A percentile compares a stretch with the other conserved stretches of the same genome.
These are phyloP conservation scores for Talpa occidentalis DNA, from an alignment of 2,113 vertebrate species.

Conservation along the genomic window DNA sequence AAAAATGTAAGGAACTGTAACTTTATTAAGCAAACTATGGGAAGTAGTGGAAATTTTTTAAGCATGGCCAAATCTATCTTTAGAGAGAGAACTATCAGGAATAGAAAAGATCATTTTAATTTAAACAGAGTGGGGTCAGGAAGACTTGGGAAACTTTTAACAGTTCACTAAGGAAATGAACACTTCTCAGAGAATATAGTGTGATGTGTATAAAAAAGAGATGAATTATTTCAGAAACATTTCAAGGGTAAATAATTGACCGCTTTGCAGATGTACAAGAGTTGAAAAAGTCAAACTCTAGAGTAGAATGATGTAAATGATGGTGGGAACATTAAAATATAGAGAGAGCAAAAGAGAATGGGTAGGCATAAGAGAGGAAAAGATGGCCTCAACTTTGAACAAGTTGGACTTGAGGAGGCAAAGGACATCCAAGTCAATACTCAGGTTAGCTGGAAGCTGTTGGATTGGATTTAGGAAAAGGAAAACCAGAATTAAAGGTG, in stretches of 20 bases:
- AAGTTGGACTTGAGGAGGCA: neutral
- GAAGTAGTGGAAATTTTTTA: neutral
- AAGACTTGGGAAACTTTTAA: neutral
- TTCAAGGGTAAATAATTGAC: neutral
- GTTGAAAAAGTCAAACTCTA: neutral
- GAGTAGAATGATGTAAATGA: neutral
- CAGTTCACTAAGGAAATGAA: neutral
- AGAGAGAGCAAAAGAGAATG: neutral
- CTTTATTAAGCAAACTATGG: conserved; percentile 7
- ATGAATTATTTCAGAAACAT: conserved; percentile 2
- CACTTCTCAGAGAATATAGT: neutral
- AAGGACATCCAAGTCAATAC: neutral
- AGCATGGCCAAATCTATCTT: neutral
- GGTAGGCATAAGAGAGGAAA: neutral
- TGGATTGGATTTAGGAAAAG: neutral
- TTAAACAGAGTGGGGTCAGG: neutral
- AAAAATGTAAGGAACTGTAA: neutral
- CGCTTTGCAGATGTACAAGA: neutral
- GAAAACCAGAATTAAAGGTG: neutral
- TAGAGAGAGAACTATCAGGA: neutral
- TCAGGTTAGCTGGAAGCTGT: neutral
- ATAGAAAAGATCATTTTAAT: neutral
- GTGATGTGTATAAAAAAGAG: neutral
- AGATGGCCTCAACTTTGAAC: neutral
- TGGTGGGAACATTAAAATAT: neutral